Evolutionary conservation across 2,113 vertebrate species (phyloP), one percentile per base, ranked within the genome.

Genomic region (Psettodes erumei): DNA sequence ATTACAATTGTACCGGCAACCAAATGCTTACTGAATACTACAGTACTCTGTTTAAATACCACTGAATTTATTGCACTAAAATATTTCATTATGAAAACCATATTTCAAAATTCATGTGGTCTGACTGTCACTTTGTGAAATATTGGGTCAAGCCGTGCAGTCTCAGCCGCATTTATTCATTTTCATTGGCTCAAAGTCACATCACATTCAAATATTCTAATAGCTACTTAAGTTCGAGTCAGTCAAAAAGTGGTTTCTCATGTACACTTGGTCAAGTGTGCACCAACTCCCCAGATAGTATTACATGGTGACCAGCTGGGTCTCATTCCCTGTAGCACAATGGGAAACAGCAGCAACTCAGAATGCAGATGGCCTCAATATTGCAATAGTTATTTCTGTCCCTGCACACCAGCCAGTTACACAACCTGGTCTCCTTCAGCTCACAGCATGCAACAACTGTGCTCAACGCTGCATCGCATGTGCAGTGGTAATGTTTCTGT

Each of bases 271-370:
- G n/a, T n/a, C n/a, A 23, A 48, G 25, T 27, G 28, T 58, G 15
- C 30, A 50, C 53, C 38, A 23, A 61, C 38, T 62, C 60, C 27
- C 27, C 54, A 71, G 48, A 61, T 10, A 61, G n/a, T n/a, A n/a
- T 28, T 7, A 53, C 19, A 6, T 19, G 38, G 47, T 30, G 23
- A 23, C 19, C 38, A 12, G 18, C 16, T 54, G 30, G 59, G 13
- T 16, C 16, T 27, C 0, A 37, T 56, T 66, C 11, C 4, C 58
- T 43, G 42, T 10, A 12, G 28, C 40, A 48, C 3, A 1, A 55
- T 12, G 15, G 60, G 16, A 50, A 74, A 63, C 65, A 19, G 42
- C 18, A 37, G 37, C 48, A 8, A 30, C 11, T 30, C 19, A 63
- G 19, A n/a, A 27, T 32, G 28, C 64, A 69, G 18, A 69, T 60